phyloP scores from a whole-genome alignment of 2,113 vertebrate species.

The Salvator merianae region DNA sequence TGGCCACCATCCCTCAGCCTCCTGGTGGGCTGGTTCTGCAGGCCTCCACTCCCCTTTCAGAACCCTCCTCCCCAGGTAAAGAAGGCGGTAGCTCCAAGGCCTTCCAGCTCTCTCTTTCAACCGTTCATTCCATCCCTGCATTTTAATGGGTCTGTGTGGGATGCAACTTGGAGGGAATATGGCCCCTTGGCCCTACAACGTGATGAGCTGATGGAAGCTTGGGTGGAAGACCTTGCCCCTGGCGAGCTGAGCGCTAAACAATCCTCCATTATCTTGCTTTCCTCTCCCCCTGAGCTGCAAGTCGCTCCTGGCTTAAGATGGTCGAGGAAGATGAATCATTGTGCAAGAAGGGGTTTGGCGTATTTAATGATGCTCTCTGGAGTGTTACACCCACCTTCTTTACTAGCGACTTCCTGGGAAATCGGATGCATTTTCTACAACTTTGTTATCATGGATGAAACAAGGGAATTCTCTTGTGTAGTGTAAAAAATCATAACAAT shows the following conservation, averaged over 20 bases:
- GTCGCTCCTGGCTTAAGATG: background rate
- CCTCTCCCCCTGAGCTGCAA: background rate
- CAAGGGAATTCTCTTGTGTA: background rate
- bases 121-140: background rate
- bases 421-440: background rate
- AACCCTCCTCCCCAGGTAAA: too few species aligned
- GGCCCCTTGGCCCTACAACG: background rate
- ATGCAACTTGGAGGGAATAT: background rate
- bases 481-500: accelerated
- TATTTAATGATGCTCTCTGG: background rate
- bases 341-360: background rate
- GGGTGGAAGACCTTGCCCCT: background rate
- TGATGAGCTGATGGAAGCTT: background rate
- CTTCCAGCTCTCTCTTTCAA: too few species aligned
- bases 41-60: background rate
- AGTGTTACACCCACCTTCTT: background rate
- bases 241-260: background rate
- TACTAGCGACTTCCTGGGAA: slow-evolving; percentile 25
- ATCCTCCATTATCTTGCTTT: background rate
- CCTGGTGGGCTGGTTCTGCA: too few species aligned
- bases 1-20: background rate
- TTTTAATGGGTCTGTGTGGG: background rate
- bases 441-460: background rate
- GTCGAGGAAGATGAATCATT: background rate
- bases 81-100: too few species aligned